Percentiles rank a stretch among this genome's conserved stretches.
These are phyloP conservation scores for Laodelphax striatellus DNA, from an alignment of 1,140 invertebrate species.

Conservation along the genomic window DNA sequence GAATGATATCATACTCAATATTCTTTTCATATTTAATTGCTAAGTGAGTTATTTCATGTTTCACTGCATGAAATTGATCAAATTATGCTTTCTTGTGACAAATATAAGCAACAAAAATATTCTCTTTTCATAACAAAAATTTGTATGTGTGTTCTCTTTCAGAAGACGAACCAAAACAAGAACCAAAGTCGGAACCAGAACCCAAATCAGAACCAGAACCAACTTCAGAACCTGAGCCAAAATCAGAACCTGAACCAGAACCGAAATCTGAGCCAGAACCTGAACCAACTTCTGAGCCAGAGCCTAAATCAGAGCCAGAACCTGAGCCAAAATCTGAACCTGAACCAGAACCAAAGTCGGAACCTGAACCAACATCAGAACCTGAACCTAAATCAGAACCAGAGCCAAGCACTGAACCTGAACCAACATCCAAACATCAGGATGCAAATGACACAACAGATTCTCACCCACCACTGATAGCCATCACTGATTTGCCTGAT, in stretches of 20 bases:
- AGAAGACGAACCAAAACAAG: constrained; percentile 19
- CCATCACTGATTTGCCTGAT: constrained; percentile 2
- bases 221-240: constrained; percentile 15
- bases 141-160: too few relatives aligned
- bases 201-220: constrained; percentile 19
- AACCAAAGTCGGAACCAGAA: constrained; percentile 21
- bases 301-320: constrained; percentile 27
- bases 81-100: too few relatives aligned
- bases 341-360: constrained; percentile 17
- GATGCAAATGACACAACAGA: constrained; percentile 24
- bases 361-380: constrained; percentile 17
- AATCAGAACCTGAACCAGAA: constrained; percentile 27
- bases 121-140: too few relatives aligned
- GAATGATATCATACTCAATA: too few relatives aligned
- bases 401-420: constrained; percentile 17
- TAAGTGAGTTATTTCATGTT: too few relatives aligned
- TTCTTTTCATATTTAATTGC: too few relatives aligned
- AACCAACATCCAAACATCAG: constrained; percentile 13
- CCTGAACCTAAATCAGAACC: constrained; percentile 23
- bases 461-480: constrained; percentile 17
- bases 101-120: too few relatives aligned
- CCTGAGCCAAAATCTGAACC: constrained; percentile 17
- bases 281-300: constrained; percentile 24
- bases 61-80: too few relatives aligned
- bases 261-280: constrained; percentile 26